Base-by-base conservation (phyloP, 2,888 invertebrate species). In the Xanthorhoe spadicearia region DNA sequence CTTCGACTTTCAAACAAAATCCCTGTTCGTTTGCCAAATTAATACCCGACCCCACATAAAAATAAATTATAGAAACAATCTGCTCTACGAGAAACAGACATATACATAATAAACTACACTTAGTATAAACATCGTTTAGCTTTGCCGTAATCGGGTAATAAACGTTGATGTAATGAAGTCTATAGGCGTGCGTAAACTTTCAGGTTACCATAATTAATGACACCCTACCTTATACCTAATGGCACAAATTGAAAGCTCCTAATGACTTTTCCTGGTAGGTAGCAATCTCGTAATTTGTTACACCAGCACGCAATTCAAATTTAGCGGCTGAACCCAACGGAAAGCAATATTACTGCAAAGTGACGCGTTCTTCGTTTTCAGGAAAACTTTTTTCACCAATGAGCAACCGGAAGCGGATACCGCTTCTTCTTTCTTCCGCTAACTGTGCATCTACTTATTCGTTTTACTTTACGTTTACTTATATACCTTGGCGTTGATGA, bases 221-320 rank as follows among this genome's bases (percentile, higher is more conserved):
- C 68, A 66, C 76, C 71, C 67, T 68, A 63, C 71, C 72, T 72
- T 72, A 66, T 64, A 70, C 67, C 64, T 66, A 72, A 68, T 69
- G 69, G 69, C 49, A 58, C 62, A 72, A 72, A 72, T 74, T 71
- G 69, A 74, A 74, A 69, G 69, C 69, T 66, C 43, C 69, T 73
- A 73, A 71, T 68, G 70, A 73, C 61, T 68, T 70, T 72, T 67
- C 69, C 64, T 51, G 64, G 57, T 58, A 68, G 64, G 57, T 58
- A 68, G 66, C 67, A 60, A 67, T 70, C 65, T 64, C 68, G 70
- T 72, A 66, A 70, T 70, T 72, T 67, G 65, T 70, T 69, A 65
- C 66, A 70, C 65, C 64, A 62, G 63, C 55, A 50, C 23, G 15
- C 59, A 46, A 53, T 50, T n/a, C 58, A 51, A n/a, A 38, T 59